A percentile compares a stretch with the other conserved stretches of the same genome.
Evolutionary conservation across 1,140 invertebrate genomes (phyloP).

Genomic region (Drosophila subpulchrella): DNA sequence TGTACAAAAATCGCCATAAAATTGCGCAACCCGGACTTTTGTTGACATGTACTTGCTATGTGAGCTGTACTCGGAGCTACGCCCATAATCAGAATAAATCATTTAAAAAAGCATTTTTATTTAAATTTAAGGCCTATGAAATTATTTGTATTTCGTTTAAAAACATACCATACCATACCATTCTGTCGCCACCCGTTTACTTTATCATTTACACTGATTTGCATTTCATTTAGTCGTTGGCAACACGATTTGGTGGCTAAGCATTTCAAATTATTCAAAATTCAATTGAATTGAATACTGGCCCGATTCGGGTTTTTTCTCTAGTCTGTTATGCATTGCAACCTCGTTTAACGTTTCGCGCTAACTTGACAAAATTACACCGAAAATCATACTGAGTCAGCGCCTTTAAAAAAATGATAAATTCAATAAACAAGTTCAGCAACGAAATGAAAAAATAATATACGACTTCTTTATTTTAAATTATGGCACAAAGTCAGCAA

Average conservation of each 20-base stretch:
- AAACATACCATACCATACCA: too few relatives aligned
- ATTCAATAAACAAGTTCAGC: slow-evolving; percentile 31
- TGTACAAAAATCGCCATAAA: slow-evolving; percentile 36
- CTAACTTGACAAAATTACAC: slow-evolving; percentile 68
- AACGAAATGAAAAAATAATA: slow-evolving; percentile 35
- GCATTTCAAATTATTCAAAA: slow-evolving; percentile 46
- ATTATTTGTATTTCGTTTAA: not conserved
- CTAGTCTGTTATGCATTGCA: slow-evolving; percentile 5
- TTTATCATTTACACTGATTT: not conserved
- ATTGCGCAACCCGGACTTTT: slow-evolving; percentile 31
- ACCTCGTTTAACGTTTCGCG: slow-evolving; percentile 43
- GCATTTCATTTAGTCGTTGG: slow-evolving; percentile 20
- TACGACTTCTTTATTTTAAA: slow-evolving; percentile 39
- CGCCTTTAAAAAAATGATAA: slow-evolving; percentile 40
- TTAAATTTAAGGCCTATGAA: not conserved
- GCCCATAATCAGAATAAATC: not conserved
- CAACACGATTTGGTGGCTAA: slow-evolving; percentile 26
- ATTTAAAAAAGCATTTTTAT: not conserved
- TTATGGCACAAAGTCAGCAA: slow-evolving; percentile 49
- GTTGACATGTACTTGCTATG: not conserved
- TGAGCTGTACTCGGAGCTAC: not conserved
- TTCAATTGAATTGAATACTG: slow-evolving; percentile 53
- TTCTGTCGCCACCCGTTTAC: too few relatives aligned
- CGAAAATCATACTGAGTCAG: slow-evolving; percentile 66
- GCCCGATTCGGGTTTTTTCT: slow-evolving; percentile 46